These are phyloP conservation scores for Caloenas nicobarica DNA, from an alignment of 2,113 vertebrate species.

Conservation along the genomic window DNA sequence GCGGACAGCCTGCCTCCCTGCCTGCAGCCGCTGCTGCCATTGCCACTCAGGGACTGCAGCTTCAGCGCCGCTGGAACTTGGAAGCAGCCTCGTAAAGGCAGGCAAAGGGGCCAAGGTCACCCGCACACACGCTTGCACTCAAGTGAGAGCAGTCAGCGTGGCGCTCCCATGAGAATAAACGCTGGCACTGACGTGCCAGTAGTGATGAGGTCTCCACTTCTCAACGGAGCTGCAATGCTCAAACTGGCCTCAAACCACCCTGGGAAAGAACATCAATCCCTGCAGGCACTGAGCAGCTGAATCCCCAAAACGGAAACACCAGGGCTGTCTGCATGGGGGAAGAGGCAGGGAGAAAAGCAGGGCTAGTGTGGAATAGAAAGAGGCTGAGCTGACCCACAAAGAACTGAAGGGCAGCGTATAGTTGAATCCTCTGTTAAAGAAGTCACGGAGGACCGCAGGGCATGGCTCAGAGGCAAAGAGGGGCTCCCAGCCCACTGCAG, in stretches of 20 bases:
- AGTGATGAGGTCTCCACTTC: neutral
- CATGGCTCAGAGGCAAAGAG: neutral
- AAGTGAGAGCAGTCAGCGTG: neutral
- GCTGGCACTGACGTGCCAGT: neutral
- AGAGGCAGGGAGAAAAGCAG: neutral
- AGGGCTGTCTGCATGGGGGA: neutral
- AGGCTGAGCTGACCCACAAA: neutral
- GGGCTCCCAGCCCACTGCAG: neutral
- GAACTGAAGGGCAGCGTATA: neutral
- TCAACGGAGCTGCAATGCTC: neutral
- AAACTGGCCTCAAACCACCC: neutral
- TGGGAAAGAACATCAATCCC: neutral
- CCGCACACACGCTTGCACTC: neutral
- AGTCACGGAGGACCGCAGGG: neutral
- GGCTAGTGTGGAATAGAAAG: neutral
- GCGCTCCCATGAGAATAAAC: neutral
- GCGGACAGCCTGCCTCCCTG: neutral
- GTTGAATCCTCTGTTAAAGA: neutral
- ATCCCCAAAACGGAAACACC: neutral
- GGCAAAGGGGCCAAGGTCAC: neutral
- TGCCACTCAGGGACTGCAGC: neutral
- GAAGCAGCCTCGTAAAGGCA: neutral
- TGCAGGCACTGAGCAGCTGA: slow-evolving; percentile 23
- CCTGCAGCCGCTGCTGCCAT: neutral
- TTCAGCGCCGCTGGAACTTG: neutral